Base-by-base conservation (phyloP, 1,140 invertebrate species). In the Notospermus geniculatus region DNA sequence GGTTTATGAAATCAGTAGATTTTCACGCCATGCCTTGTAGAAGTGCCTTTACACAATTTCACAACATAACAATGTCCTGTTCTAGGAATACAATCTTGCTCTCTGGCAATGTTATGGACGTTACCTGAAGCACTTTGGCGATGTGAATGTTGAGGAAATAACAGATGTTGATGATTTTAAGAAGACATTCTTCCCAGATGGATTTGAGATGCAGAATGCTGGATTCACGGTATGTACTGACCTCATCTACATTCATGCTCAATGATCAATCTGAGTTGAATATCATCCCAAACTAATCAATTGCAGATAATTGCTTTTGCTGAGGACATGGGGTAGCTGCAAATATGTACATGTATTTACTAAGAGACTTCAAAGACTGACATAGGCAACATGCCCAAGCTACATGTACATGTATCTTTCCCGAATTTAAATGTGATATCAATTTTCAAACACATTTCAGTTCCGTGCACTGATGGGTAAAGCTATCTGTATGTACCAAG, bases 391-490 rank as follows among this genome's bases (percentile, higher is more conserved):
- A n/a, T n/a, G n/a, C n/a, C n/a, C n/a, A n/a, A n/a, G n/a, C n/a
- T n/a, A n/a, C n/a, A n/a, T n/a, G n/a, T n/a, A n/a, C n/a, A n/a
- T n/a, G n/a, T n/a, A n/a, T n/a, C n/a, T n/a, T n/a, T n/a, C n/a
- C n/a, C n/a, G n/a, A n/a, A n/a, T n/a, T n/a, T n/a, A n/a, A n/a
- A n/a, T n/a, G n/a, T n/a, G n/a, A 22, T 17, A 54, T 54, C 2
- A 23, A 29, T 17, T 54, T 54, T 54, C 19, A 27, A 2, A 23
- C n/a, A 23, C 28, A 54, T 61, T 66, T 25, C 62, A 79, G 79
- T 79, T 80, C 60, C 74, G 76, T 25, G 77, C 78, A 9, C 60
- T 81, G 59, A 78, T 80, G 75, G 79, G 78, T 13, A 78, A 77
- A 58, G 71, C 70, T 57, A 77, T 79, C 53, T 78, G 75, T 54